Conservation (phyloP, 1,140 invertebrate species). For the Cryptotermes secundus region DNA sequence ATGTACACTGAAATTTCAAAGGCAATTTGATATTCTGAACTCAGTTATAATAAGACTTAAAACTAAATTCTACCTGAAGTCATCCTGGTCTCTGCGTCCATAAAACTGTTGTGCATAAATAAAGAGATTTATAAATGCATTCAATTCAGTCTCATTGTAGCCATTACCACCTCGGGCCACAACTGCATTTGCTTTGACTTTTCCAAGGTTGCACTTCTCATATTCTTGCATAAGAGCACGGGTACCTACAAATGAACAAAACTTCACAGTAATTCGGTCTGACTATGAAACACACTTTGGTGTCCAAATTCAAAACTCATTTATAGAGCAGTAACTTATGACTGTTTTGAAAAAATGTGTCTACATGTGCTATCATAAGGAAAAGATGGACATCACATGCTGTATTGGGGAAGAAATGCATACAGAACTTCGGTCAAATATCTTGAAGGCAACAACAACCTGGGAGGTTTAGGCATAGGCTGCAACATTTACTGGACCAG, state of each 20-base stretch:
- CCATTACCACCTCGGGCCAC: slow-evolving; percentile 75
- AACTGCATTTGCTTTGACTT: slow-evolving; percentile 87
- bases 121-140: slow-evolving; percentile 83
- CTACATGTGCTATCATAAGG: too few relatives aligned
- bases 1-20: neutral
- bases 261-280: neutral
- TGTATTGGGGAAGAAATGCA: too few relatives aligned
- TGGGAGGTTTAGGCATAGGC: too few relatives aligned
- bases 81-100: slow-evolving; percentile 78
- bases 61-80: slow-evolving; percentile 64
- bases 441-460: too few relatives aligned
- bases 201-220: slow-evolving; percentile 82
- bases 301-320: too few relatives aligned
- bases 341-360: too few relatives aligned
- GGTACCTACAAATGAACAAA: slow-evolving; percentile 55
- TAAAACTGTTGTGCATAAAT: slow-evolving; percentile 90
- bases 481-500: too few relatives aligned
- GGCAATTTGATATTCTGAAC: neutral
- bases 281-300: too few relatives aligned
- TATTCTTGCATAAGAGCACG: slow-evolving; percentile 78
- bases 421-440: too few relatives aligned
- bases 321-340: too few relatives aligned
- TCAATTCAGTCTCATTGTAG: slow-evolving; percentile 77
- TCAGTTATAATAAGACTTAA: neutral
- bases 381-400: too few relatives aligned